Conservation (phyloP, 2,113 vertebrate species). For the Rattus rattus region DNA sequence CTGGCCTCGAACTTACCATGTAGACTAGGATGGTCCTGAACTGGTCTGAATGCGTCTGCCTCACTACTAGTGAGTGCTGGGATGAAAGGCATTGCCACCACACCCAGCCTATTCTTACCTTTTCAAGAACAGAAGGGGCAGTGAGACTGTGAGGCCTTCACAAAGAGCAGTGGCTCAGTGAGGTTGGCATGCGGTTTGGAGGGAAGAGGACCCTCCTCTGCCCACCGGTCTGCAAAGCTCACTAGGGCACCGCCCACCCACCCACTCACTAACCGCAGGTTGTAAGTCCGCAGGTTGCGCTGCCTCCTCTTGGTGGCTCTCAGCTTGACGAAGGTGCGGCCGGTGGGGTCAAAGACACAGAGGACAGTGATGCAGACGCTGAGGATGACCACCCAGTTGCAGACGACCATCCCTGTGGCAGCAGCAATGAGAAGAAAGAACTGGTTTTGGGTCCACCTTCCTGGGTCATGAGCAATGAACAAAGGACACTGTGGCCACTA, state of each 20-base stretch:
- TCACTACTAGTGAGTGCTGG: neutral
- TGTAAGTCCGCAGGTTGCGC: constrained; percentile 97
- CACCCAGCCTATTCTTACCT: neutral
- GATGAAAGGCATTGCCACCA: neutral
- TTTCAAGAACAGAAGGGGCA: neutral
- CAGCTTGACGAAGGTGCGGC: constrained; percentile 97
- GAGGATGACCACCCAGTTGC: constrained; percentile 99
- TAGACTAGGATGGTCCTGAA: neutral
- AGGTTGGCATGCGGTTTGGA: neutral
- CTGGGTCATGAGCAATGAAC: neutral
- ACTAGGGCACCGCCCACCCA: accelerated
- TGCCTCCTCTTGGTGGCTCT: constrained; percentile 97
- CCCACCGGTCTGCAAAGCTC: neutral
- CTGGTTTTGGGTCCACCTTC: neutral
- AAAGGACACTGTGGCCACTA: neutral
- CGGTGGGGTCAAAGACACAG: constrained; percentile 98
- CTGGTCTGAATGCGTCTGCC: neutral
- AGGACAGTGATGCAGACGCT: constrained; percentile 98
- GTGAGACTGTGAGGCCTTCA: neutral
- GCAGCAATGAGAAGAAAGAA: neutral
- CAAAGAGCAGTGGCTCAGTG: accelerated
- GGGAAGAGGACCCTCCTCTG: neutral
- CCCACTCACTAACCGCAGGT: constrained; percentile 89
- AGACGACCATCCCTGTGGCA: constrained; percentile 95
- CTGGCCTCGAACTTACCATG: neutral